These are phyloP conservation scores for Tetrapedia diversipes DNA, from an alignment of 2,888 invertebrate genomes.

Conservation along the genomic window DNA sequence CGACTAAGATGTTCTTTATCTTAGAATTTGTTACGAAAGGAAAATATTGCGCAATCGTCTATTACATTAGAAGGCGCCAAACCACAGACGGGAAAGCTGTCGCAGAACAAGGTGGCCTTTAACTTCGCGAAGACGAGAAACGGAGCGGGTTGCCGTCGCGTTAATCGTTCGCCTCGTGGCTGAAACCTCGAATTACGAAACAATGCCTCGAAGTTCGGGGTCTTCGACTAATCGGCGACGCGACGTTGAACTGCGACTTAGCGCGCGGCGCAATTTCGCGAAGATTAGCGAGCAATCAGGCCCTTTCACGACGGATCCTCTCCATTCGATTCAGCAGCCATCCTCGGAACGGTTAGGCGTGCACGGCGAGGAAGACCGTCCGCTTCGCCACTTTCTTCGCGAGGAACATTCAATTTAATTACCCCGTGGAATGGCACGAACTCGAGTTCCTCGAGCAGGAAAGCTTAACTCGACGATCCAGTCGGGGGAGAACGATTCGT, in stretches of 20 bases:
- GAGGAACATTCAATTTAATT: conserved; percentile 69
- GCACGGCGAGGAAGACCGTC: conserved; percentile 37
- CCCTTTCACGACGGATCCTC: conserved; percentile 68
- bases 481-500: conserved; percentile 54
- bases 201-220: conserved; percentile 69
- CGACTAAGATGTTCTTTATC: too few relatives aligned
- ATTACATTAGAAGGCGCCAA: too few relatives aligned
- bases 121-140: conserved; percentile 54
- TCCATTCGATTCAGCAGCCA: conserved; percentile 69
- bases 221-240: conserved; percentile 69
- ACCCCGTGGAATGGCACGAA: conserved; percentile 57
- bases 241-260: conserved; percentile 65
- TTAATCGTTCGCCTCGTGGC: conserved; percentile 60
- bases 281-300: conserved; percentile 73
- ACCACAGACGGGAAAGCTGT: background rate
- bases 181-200: conserved; percentile 62
- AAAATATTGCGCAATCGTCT: too few relatives aligned
- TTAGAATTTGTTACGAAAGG: too few relatives aligned
- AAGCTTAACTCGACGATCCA: conserved; percentile 42
- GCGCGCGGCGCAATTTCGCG: conserved; percentile 65
- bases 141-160: conserved; percentile 54
- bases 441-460: conserved; percentile 49
- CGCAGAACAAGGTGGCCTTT: conserved; percentile 7
- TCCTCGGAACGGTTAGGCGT: conserved; percentile 50
- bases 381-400: conserved; percentile 65